Conservation (phyloP, 2,113 vertebrate species). For the Paramisgurnus dabryanus region DNA sequence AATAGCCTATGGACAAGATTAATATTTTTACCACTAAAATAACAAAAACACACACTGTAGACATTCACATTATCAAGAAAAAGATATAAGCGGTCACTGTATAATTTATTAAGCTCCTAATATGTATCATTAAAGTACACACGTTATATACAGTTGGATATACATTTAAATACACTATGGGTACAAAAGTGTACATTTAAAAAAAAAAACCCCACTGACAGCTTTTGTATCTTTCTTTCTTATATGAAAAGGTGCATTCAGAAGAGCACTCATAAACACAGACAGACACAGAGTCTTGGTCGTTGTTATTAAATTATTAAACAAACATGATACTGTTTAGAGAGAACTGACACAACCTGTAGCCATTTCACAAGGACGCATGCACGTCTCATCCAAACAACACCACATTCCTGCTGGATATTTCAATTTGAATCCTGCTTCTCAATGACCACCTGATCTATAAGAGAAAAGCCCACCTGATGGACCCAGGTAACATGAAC, state of each 20-base stretch:
- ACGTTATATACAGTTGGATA: too few relatives aligned
- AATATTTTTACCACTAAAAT: too few relatives aligned
- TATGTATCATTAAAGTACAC: too few relatives aligned
- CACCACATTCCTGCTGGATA: constrained; percentile 1
- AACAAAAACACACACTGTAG: too few relatives aligned
- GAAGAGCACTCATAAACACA: constrained; percentile 19
- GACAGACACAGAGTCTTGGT: constrained; percentile 11
- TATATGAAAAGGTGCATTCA: constrained; percentile 8
- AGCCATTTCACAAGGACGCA: constrained; percentile 1
- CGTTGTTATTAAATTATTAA: constrained; percentile 46
- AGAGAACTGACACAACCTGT: neutral
- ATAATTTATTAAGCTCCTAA: too few relatives aligned
- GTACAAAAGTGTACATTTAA: too few relatives aligned
- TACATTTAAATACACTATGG: too few relatives aligned
- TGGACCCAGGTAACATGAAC: constrained; percentile 46
- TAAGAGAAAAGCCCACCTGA: constrained; percentile 25
- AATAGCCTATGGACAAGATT: too few relatives aligned
- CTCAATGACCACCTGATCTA: constrained; percentile 15
- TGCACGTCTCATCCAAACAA: neutral
- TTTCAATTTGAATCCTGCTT: neutral
- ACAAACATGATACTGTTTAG: constrained; percentile 42
- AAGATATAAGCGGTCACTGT: too few relatives aligned
- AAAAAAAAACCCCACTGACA: too few relatives aligned
- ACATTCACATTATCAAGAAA: too few relatives aligned
- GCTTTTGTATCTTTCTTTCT: neutral